phyloP scores from a whole-genome alignment of 2,113 vertebrate species.

The Capreolus pygargus region DNA sequence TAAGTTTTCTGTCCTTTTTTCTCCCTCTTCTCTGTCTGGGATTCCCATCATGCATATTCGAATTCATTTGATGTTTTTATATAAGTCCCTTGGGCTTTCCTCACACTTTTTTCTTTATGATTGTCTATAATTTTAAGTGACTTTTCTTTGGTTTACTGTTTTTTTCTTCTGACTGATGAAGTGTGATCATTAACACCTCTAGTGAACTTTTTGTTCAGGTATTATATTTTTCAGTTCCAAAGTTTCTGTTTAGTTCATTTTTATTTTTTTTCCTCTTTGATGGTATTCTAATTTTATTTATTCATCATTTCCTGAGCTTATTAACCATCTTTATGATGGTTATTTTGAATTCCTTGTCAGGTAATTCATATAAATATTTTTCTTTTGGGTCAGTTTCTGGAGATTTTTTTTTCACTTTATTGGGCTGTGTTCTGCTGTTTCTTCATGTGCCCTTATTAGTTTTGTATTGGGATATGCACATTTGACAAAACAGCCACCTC shows the following conservation, averaged over 20 bases:
- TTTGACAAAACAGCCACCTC: not conserved
- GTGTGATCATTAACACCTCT: not conserved
- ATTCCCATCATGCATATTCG: not conserved
- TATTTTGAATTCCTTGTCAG: not conserved
- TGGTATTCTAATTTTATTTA: not conserved
- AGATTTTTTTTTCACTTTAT: not conserved
- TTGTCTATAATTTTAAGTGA: not conserved
- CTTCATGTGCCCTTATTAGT: not conserved
- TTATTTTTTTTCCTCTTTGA: not conserved
- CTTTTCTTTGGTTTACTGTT: not conserved
- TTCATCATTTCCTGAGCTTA: not conserved
- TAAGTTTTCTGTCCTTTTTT: not conserved
- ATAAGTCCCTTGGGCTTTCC: not conserved
- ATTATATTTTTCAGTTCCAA: not conserved
- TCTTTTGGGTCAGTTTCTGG: not conserved
- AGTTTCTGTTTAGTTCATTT: not conserved
- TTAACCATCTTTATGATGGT: not conserved
- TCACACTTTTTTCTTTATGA: not conserved
- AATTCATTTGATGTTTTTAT: not conserved
- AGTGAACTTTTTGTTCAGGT: not conserved
- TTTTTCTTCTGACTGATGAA: not conserved
- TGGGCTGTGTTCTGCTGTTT: not conserved
- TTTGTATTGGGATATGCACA: not conserved
- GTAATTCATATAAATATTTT: not conserved
- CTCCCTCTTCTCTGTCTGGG: not conserved